Percentiles rank a stretch among this genome's conserved stretches.
phyloP scores from a whole-genome alignment of 2,888 invertebrate genomes.

The Aplocera efformata region DNA sequence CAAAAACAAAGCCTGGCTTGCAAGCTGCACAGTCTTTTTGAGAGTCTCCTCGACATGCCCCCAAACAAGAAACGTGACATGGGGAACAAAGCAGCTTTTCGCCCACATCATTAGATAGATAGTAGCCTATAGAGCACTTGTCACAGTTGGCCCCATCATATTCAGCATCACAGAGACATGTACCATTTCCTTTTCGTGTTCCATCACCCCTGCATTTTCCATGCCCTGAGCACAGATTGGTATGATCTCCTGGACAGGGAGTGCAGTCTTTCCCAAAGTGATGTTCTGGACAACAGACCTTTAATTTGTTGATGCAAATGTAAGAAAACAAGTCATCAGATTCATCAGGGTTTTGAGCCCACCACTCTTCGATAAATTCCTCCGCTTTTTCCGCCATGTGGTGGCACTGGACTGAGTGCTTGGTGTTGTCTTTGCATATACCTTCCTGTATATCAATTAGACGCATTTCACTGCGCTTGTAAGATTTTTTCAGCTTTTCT shows the following conservation, averaged over 20 bases:
- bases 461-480: conserved; percentile 92
- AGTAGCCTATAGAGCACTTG: conserved; percentile 87
- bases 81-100: conserved; percentile 86
- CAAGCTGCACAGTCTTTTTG: conserved; percentile 82
- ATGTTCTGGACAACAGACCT: conserved; percentile 91
- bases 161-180: conserved; percentile 91
- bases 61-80: conserved; percentile 90
- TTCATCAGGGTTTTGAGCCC: conserved; percentile 81
- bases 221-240: conserved; percentile 88
- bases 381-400: conserved; percentile 92
- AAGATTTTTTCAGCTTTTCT: conserved; percentile 89
- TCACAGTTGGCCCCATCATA: conserved; percentile 90
- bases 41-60: conserved; percentile 87
- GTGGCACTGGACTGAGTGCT: conserved; percentile 90
- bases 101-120: conserved; percentile 86
- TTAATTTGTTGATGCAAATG: conserved; percentile 88
- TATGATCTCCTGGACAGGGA: conserved; percentile 88
- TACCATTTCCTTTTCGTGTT: conserved; percentile 95
- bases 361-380: conserved; percentile 92
- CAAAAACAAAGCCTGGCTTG: conserved; percentile 86
- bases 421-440: conserved; percentile 87
- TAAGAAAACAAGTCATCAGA: conserved; percentile 72
- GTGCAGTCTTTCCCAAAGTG: conserved; percentile 91
- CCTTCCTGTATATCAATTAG: conserved; percentile 94
- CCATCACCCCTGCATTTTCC: conserved; percentile 92